Percentiles rank a stretch among this genome's conserved stretches.
phyloP scores from a whole-genome alignment of 2,797 vertebrate species.

The Mareca strepera region DNA sequence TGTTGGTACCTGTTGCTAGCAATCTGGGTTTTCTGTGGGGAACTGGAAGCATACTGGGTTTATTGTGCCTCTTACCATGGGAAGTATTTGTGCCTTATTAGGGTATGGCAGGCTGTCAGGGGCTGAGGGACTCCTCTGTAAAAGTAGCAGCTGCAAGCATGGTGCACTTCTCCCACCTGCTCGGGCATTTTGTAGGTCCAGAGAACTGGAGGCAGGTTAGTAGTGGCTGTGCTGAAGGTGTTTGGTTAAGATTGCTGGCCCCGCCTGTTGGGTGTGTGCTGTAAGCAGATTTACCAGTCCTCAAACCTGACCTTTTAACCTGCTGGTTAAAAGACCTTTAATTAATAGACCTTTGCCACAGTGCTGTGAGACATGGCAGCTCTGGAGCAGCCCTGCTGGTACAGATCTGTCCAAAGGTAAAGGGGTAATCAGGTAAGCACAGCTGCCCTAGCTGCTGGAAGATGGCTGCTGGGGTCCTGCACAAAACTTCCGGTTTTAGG shows the following conservation, averaged over 20 bases:
- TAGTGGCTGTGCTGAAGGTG: neutral
- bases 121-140: neutral
- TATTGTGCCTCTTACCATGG: neutral
- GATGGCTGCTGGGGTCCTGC: neutral
- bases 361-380: neutral
- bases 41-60: neutral
- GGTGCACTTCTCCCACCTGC: rapidly evolving
- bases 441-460: neutral
- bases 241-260: neutral
- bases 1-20: neutral
- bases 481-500: neutral
- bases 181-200: rapidly evolving
- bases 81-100: neutral
- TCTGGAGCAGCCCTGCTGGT: neutral
- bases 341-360: neutral
- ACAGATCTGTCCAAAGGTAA: neutral
- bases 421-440: neutral
- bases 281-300: neutral
- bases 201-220: neutral
- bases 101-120: neutral
- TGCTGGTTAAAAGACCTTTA: neutral
- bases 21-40: neutral
- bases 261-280: neutral
- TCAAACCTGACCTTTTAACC: constrained; percentile 51
- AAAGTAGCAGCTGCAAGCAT: rapidly evolving